These are phyloP conservation scores for Acipenser oxyrinchus DNA, from an alignment of 2,797 vertebrate genomes.

Conservation along the genomic window DNA sequence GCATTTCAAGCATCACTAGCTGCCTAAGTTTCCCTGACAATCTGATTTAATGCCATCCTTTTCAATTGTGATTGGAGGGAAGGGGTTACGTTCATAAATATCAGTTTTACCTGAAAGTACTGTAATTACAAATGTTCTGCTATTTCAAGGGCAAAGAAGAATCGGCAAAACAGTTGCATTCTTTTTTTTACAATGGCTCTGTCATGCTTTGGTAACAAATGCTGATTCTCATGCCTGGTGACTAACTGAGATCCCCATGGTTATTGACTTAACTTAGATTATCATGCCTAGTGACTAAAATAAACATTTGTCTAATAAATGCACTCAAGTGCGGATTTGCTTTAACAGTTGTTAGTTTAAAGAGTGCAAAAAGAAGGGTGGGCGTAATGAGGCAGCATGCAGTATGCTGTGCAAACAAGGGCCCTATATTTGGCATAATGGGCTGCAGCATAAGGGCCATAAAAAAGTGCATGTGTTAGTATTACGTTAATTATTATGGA, in stretches of 20 bases:
- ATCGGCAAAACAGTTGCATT: neutral
- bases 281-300: constrained; percentile 6
- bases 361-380: constrained; percentile 94
- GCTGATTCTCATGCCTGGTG: neutral
- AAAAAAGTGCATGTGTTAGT: constrained; percentile 99
- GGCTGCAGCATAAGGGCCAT: constrained; percentile 96
- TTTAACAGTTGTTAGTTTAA: constrained; percentile 97
- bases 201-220: neutral
- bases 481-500: constrained; percentile 99
- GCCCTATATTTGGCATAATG: constrained; percentile 95
- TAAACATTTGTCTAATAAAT: constrained; percentile 6
- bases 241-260: neutral
- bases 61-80: constrained; percentile 2
- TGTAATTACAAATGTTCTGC: neutral
- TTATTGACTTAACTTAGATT: constrained; percentile 1
- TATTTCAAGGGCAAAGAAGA: neutral
- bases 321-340: constrained; percentile 59
- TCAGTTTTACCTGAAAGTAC: neutral
- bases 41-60: neutral
- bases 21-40: constrained; percentile 3
- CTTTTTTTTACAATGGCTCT: neutral
- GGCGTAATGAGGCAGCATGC: constrained; percentile 90
- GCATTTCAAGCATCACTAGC: constrained; percentile 1
- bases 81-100: constrained; percentile 8
- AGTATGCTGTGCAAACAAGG: constrained; percentile 97